Conservation (phyloP, 2,797 vertebrate species). For the Trichosurus vulpecula region DNA sequence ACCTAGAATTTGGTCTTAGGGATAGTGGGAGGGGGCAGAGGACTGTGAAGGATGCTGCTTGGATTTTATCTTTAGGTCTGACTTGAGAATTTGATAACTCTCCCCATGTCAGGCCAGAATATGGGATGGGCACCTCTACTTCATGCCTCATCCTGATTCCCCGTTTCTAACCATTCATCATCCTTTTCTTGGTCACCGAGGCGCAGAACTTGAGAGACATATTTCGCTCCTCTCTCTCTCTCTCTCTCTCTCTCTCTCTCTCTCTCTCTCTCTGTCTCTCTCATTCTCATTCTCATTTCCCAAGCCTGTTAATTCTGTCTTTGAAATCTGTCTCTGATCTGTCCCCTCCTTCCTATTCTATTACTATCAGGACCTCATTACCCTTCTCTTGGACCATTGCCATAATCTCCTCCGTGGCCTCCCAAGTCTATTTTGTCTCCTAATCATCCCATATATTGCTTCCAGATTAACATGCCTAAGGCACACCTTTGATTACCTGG, state of each 20-base stretch:
- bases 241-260: background rate
- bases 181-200: background rate
- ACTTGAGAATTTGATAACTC: background rate
- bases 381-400: background rate
- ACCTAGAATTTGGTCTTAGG: background rate
- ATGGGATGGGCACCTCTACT: background rate
- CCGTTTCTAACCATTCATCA: background rate
- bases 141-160: background rate
- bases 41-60: background rate
- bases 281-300: background rate
- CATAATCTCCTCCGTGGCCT: background rate
- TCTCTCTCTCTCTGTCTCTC: background rate
- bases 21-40: background rate
- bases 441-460: background rate
- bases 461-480: background rate
- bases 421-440: background rate
- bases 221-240: background rate
- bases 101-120: background rate
- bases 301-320: background rate
- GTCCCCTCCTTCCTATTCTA: background rate
- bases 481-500: background rate
- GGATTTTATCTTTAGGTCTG: background rate
- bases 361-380: background rate
- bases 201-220: too few relatives aligned
- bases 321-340: background rate